Conservation (phyloP, 2,113 vertebrate genomes). For the Sinocyclocheilus rhinocerous region DNA sequence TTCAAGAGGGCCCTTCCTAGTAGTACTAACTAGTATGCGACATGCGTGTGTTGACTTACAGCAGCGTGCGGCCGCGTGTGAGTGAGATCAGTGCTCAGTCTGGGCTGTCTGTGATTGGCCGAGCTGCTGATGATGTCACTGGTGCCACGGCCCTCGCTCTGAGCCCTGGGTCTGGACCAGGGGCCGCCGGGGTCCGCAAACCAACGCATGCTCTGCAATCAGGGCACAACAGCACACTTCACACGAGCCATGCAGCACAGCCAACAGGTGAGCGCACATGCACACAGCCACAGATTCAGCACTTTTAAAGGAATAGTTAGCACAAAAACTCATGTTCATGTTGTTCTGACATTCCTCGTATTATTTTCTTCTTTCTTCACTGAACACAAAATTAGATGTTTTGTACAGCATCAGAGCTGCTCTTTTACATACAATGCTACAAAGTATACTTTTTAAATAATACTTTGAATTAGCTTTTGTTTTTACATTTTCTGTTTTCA, state of each 20-base stretch:
- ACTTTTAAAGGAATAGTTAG: background rate
- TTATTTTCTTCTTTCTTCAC: background rate
- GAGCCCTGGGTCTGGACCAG: slow-evolving; percentile 83
- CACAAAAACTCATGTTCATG: background rate
- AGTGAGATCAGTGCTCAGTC: slow-evolving; percentile 77
- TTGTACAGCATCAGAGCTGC: background rate
- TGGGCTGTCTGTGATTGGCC: slow-evolving; percentile 75
- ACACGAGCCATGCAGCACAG: slow-evolving; percentile 49
- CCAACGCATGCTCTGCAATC: slow-evolving; percentile 93
- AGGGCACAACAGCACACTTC: slow-evolving; percentile 65
- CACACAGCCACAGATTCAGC: background rate
- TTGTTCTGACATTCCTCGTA: too few relatives aligned
- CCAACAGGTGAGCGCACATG: background rate
- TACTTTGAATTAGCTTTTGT: too few relatives aligned
- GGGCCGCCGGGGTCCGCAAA: slow-evolving; percentile 79
- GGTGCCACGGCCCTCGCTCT: slow-evolving; percentile 76
- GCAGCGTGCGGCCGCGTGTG: slow-evolving; percentile 66
- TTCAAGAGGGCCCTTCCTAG: too few relatives aligned
- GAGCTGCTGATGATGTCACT: slow-evolving; percentile 70
- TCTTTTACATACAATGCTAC: background rate
- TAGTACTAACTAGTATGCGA: too few relatives aligned
- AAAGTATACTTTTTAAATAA: background rate
- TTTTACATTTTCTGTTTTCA: too few relatives aligned
- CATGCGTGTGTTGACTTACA: slow-evolving; percentile 56
- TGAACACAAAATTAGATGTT: background rate